Percentiles rank a stretch among this genome's conserved stretches.
These are phyloP conservation scores for Trichogramma dendrolimi DNA, from an alignment of 2,888 invertebrate genomes.

Conservation along the genomic window DNA sequence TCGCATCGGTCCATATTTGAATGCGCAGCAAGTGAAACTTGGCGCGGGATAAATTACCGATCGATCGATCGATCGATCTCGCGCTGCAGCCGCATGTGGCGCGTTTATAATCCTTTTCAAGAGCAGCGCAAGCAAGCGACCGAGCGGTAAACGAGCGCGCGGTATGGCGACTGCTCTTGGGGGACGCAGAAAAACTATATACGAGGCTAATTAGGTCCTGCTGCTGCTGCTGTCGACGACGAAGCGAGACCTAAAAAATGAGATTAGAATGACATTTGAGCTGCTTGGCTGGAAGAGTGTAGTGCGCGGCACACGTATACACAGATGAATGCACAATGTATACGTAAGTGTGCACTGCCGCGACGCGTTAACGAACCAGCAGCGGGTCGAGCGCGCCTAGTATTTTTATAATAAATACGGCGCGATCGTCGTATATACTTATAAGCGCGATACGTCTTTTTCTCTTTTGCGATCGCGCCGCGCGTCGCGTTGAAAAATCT, in stretches of 20 bases:
- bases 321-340: too few relatives aligned
- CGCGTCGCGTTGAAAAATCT: too few relatives aligned
- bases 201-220: slow-evolving; percentile 21
- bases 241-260: neutral
- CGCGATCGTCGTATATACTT: too few relatives aligned
- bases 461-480: too few relatives aligned
- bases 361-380: too few relatives aligned
- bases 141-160: neutral
- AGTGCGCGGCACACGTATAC: too few relatives aligned
- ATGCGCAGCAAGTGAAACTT: slow-evolving; percentile 27
- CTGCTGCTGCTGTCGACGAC: neutral
- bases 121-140: neutral
- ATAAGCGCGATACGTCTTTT: too few relatives aligned
- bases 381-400: too few relatives aligned
- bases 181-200: slow-evolving; percentile 8
- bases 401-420: too few relatives aligned
- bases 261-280: slow-evolving; percentile 6
- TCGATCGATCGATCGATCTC: slow-evolving; percentile 23
- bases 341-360: too few relatives aligned
- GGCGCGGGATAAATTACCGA: slow-evolving; percentile 23
- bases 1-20: slow-evolving; percentile 39
- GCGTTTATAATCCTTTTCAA: slow-evolving; percentile 16
- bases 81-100: neutral
- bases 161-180: slow-evolving; percentile 10
- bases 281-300: neutral